Conservation (phyloP, 2,888 invertebrate genomes). For the Crocallis elinguaria region DNA sequence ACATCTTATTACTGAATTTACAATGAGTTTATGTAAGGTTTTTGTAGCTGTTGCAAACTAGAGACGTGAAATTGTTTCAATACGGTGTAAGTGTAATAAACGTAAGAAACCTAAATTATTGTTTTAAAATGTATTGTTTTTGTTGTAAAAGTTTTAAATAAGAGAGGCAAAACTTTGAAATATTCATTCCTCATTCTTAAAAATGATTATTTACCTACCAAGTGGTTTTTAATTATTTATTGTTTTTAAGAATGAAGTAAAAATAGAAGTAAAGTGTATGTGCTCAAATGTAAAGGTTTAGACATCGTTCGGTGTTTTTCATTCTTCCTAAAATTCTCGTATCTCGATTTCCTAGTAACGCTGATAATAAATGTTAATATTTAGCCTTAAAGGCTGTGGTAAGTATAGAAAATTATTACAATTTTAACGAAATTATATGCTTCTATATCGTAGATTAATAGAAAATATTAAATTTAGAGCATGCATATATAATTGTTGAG, state of each 20-base stretch:
- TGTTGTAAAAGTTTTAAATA: no score
- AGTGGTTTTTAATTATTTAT: background rate
- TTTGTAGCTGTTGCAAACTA: no score
- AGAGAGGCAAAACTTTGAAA: background rate
- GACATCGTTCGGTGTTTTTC: conserved; percentile 54
- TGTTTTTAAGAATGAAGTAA: conserved; percentile 3
- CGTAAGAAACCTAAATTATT: no score
- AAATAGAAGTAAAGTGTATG: conserved; percentile 36
- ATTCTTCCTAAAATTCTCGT: conserved; percentile 57
- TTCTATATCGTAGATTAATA: conserved; percentile 36
- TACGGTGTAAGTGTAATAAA: no score
- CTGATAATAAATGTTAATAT: conserved; percentile 55
- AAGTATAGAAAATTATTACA: conserved; percentile 41
- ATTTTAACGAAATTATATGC: conserved; percentile 30
- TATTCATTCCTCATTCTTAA: background rate
- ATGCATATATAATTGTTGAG: background rate
- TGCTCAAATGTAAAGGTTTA: conserved; percentile 77
- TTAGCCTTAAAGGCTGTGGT: conserved; percentile 77
- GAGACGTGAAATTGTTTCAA: no score
- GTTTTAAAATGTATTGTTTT: no score
- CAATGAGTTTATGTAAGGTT: no score
- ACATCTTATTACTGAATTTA: no score
- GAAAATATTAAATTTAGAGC: conserved; percentile 10
- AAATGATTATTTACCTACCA: background rate
- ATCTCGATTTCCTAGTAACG: conserved; percentile 50